Conservation (phyloP, 2,888 invertebrate genomes). For the Brachycybe producta region DNA sequence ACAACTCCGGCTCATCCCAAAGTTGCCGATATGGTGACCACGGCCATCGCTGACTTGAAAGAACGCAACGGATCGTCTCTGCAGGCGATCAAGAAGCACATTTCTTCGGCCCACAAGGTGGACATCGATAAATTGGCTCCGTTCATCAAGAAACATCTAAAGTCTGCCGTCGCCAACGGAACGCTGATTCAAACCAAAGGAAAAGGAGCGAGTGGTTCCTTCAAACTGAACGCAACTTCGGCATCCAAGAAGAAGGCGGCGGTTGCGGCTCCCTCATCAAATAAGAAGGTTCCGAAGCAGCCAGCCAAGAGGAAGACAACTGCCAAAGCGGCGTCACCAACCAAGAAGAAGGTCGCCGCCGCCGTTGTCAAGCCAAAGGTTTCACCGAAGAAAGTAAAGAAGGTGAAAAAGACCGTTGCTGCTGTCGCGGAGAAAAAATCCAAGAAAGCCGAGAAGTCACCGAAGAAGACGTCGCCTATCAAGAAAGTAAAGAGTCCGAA, state of each 20-base stretch:
- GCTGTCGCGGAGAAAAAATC: no score
- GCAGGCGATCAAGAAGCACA: constrained; percentile 49
- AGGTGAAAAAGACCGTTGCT: no score
- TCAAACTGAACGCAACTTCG: constrained; percentile 25
- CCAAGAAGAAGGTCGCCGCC: no score
- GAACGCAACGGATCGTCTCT: constrained; percentile 46
- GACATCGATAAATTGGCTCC: constrained; percentile 45
- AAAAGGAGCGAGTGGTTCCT: constrained; percentile 28
- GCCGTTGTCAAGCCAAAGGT: no score
- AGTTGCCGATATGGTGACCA: constrained; percentile 44
- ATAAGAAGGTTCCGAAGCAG: not conserved
- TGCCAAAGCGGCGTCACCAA: constrained; percentile 17
- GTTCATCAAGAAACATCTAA: constrained; percentile 47
- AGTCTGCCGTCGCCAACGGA: constrained; percentile 42
- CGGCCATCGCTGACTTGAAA: constrained; percentile 34
- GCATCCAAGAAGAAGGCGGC: constrained; percentile 1
- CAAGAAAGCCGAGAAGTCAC: constrained; percentile 18
- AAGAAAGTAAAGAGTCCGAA: constrained; percentile 19
- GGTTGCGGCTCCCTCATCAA: constrained; percentile 1
- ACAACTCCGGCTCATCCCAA: constrained; percentile 37
- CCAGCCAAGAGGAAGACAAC: constrained; percentile 16
- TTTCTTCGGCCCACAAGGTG: constrained; percentile 45
- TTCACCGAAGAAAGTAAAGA: no score
- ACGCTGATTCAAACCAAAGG: constrained; percentile 29
- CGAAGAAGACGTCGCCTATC: constrained; percentile 21